phyloP scores from a whole-genome alignment of 2,888 invertebrate genomes.

The Pocota personata region DNA sequence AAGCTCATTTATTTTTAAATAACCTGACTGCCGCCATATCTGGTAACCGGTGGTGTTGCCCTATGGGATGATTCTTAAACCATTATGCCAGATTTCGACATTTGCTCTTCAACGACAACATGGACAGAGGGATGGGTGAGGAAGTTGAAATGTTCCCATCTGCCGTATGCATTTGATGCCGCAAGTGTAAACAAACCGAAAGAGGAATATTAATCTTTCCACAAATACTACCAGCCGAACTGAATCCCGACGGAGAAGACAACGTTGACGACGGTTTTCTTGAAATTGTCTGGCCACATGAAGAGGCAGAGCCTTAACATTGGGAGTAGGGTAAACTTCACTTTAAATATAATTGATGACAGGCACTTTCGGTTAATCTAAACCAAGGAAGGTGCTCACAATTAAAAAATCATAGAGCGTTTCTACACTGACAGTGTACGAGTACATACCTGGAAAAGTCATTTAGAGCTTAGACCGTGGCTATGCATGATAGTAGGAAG shows the following conservation, averaged over 20 bases:
- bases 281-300: slow-evolving; percentile 17
- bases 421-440: neutral
- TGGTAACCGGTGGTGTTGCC: slow-evolving; percentile 2
- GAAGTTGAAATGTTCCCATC: neutral
- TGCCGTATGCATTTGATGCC: neutral
- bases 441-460: slow-evolving; percentile 2
- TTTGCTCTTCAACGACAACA: neutral
- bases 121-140: neutral
- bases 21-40: neutral
- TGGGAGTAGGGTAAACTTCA: slow-evolving; percentile 17
- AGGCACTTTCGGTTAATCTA: slow-evolving; percentile 38
- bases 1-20: slow-evolving; percentile 37
- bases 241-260: neutral
- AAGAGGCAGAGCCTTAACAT: slow-evolving; percentile 10
- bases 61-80: neutral
- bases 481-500: no score
- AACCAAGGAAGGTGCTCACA: slow-evolving; percentile 9
- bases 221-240: neutral
- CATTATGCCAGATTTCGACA: slow-evolving; percentile 19
- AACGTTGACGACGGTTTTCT: neutral
- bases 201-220: slow-evolving; percentile 12
- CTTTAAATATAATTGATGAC: slow-evolving; percentile 30
- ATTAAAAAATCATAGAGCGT: slow-evolving; percentile 27
- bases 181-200: slow-evolving; percentile 33
- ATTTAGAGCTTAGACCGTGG: neutral